phyloP scores from a whole-genome alignment of 2,797 vertebrate species.

The Morelia viridis region DNA sequence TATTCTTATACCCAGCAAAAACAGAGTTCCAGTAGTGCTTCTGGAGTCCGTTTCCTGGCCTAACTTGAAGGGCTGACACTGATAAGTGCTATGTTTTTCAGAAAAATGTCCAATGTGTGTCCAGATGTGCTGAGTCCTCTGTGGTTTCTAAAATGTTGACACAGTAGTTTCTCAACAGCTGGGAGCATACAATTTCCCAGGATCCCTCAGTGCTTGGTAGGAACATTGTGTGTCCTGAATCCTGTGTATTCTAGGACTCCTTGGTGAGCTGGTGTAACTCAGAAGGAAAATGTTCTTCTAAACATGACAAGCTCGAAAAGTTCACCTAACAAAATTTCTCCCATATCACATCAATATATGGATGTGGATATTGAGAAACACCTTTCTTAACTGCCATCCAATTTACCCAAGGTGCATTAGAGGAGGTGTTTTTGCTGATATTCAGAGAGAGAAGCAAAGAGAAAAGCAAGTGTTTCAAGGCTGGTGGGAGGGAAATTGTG shows the following conservation, averaged over 20 bases:
- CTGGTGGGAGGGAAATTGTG: not conserved
- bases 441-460: not conserved
- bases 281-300: not conserved
- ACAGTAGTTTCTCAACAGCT: not conserved
- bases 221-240: not conserved
- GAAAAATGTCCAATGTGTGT: not conserved
- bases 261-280: not conserved
- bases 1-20: not conserved
- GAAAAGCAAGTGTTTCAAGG: not conserved
- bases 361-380: not conserved
- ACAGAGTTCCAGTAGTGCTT: not conserved
- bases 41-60: not conserved
- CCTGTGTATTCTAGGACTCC: not conserved
- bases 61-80: not conserved
- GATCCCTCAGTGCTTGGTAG: not conserved
- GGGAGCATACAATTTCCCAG: not conserved
- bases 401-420: not conserved
- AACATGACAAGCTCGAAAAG: not conserved
- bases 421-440: not conserved
- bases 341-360: not conserved
- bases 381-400: not conserved
- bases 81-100: not conserved
- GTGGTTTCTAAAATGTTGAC: not conserved
- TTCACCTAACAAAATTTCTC: not conserved
- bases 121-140: not conserved